Percentiles rank a stretch among this genome's conserved stretches.
These are phyloP conservation scores for Epistrophella euchroma DNA, from an alignment of 2,888 invertebrate species.

Conservation along the genomic window DNA sequence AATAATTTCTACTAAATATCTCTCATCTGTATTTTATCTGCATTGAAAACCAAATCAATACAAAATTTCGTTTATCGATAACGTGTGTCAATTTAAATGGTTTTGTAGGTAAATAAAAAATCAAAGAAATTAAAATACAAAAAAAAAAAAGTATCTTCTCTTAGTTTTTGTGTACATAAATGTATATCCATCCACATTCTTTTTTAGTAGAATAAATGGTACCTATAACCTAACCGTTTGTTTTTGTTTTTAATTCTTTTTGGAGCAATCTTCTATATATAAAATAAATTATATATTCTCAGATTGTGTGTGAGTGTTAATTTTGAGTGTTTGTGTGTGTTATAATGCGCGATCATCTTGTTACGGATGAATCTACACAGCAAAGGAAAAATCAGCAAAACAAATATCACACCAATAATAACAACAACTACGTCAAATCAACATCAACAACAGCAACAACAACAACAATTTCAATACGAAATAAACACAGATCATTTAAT, in stretches of 20 bases:
- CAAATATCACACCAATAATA: slow-evolving; percentile 27
- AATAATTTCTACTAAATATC: background rate
- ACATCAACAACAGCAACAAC: slow-evolving; percentile 37
- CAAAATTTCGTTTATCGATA: background rate
- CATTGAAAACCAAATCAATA: background rate
- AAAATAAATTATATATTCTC: slow-evolving; percentile 8
- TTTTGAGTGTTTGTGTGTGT: slow-evolving; percentile 52
- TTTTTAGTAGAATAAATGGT: slow-evolving; percentile 13
- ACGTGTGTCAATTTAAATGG: background rate
- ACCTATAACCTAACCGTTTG: slow-evolving; percentile 37
- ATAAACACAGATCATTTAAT: slow-evolving; percentile 63
- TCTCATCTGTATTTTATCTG: background rate
- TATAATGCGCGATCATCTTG: slow-evolving; percentile 73
- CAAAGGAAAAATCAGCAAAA: slow-evolving; percentile 63
- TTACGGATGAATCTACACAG: slow-evolving; percentile 74
- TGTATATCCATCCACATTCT: slow-evolving; percentile 6
- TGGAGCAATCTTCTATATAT: slow-evolving; percentile 55
- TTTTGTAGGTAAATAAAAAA: background rate
- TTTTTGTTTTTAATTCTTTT: slow-evolving; percentile 70
- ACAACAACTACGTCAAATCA: slow-evolving; percentile 39
- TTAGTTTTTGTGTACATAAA: background rate
- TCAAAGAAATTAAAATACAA: background rate
- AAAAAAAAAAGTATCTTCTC: slow-evolving; percentile 23
- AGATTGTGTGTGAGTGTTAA: slow-evolving; percentile 58
- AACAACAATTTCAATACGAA: slow-evolving; percentile 51